phyloP scores from a whole-genome alignment of 2,797 vertebrate species.

The Rhabdomys pumilio region DNA sequence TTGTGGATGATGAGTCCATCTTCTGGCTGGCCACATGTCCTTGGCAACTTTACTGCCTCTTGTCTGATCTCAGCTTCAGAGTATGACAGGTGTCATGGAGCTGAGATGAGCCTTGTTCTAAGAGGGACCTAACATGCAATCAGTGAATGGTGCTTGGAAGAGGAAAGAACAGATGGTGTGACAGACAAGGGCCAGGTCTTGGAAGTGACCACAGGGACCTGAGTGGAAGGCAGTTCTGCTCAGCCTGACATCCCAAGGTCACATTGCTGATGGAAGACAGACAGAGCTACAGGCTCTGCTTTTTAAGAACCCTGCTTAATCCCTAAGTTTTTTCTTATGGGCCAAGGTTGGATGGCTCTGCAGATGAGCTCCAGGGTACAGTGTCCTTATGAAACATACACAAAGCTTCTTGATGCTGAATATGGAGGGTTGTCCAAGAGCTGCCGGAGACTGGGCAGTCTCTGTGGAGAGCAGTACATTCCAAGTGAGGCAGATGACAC shows the following conservation, averaged over 20 bases:
- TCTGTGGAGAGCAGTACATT: not conserved
- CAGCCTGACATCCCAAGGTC: not conserved
- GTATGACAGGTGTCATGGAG: not conserved
- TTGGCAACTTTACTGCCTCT: not conserved
- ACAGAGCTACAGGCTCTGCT: not conserved
- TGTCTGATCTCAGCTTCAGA: not conserved
- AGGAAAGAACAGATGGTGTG: accelerated
- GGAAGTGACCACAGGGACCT: not conserved
- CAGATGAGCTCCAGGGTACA: accelerated
- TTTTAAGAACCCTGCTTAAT: not conserved
- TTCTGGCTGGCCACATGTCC: not conserved
- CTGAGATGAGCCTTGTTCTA: accelerated
- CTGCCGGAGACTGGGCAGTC: not conserved
- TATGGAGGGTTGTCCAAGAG: accelerated
- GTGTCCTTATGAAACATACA: not conserved
- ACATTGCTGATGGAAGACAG: accelerated
- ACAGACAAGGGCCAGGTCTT: not conserved
- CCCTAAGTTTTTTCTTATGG: not conserved
- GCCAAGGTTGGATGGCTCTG: accelerated
- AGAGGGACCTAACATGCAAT: accelerated
- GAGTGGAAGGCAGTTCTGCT: not conserved
- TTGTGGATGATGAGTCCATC: accelerated
- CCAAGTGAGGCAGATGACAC: not conserved
- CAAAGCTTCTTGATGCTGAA: not conserved
- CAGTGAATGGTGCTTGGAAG: not conserved